Evolutionary conservation across 2,113 vertebrate species (phyloP).

Genomic region (Blennius ocellaris): DNA sequence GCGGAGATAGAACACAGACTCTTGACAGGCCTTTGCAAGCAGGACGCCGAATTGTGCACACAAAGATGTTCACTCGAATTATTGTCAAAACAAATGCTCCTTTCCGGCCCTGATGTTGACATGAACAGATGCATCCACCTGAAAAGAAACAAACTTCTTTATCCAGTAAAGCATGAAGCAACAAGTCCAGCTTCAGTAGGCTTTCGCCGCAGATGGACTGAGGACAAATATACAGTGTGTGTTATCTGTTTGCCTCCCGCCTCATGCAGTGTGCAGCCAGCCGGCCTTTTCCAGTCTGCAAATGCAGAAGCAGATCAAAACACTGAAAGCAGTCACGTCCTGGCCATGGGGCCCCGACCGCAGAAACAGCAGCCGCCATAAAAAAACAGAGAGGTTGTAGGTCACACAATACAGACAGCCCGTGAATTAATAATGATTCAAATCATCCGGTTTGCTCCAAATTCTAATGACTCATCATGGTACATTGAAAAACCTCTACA

Average conservation of each 20-base stretch:
- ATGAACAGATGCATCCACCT: conserved; percentile 47
- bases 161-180: conserved; percentile 49
- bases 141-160: conserved; percentile 59
- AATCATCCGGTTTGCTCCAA: conserved; percentile 54
- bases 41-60: conserved; percentile 13
- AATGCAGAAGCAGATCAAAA: conserved; percentile 63
- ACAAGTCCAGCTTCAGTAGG: conserved; percentile 35
- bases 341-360: conserved; percentile 58
- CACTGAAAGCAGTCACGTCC: conserved; percentile 54
- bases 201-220: conserved; percentile 39
- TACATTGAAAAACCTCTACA: conserved; percentile 22
- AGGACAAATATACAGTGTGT: conserved; percentile 28
- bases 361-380: conserved; percentile 52
- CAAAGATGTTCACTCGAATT: conserved; percentile 54
- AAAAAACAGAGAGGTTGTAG: conserved; percentile 66
- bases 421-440: conserved; percentile 72
- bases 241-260: conserved; percentile 45
- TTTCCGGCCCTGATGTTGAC: conserved; percentile 43
- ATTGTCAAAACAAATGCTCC: conserved; percentile 61
- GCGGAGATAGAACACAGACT: conserved; percentile 54
- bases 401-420: conserved; percentile 47
- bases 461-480: conserved; percentile 42
- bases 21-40: conserved; percentile 27
- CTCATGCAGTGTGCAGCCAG: conserved; percentile 34
- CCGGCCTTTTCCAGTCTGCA: conserved; percentile 40